Base-by-base conservation (phyloP, 2,888 invertebrate species). In the Antheraea yamamai region DNA sequence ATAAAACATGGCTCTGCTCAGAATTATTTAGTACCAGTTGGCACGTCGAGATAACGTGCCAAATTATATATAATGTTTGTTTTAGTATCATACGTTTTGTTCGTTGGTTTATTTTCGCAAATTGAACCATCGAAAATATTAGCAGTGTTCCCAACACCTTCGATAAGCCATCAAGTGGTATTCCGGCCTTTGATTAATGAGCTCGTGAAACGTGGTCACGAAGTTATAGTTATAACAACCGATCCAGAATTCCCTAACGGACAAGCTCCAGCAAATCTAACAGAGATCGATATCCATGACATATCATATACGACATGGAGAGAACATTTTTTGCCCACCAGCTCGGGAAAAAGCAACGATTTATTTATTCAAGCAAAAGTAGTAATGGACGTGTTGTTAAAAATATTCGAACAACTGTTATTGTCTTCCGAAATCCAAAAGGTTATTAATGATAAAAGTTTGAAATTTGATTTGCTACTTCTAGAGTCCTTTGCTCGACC, bases 141-240 rank as follows among this genome's bases (percentile, higher is more conserved):
- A 26, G 89, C 81, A 0, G 79, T 90, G 0, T 80, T 88, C 39
- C 85, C 92, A 3, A 79, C 79, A 2, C 86, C 92, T 0, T 89
- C 91, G 0, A 83, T 91, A 35, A 93, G 92, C 73, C 91, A 91
- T 74, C 89, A 89, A 77, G 79, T 88, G 0, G 82, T 84, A 0
- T 90, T 84, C 52, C 82, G 85, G 16, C 80, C 86, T 7, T 72
- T 95, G 2, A 85, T 88, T 39, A 77, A 86, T 30, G 91, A 88
- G 35, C 79, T 95, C 64, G 87, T 87, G 0, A 84, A 80, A 64
- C 81, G 88, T 10, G 94, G 94, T 1, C 94, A 95, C 74, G 85
- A 94, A 66, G 77, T 95, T 0, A 84, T 87, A 0, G 81, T 92
- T 0, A 77, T 92, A 10, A 91, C 94, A 0, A 71, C 94, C 12